Evolutionary conservation across 2,888 invertebrate genomes (phyloP), one percentile per base, ranked within the genome.

Genomic region (Acanthosepion lycidas): DNA sequence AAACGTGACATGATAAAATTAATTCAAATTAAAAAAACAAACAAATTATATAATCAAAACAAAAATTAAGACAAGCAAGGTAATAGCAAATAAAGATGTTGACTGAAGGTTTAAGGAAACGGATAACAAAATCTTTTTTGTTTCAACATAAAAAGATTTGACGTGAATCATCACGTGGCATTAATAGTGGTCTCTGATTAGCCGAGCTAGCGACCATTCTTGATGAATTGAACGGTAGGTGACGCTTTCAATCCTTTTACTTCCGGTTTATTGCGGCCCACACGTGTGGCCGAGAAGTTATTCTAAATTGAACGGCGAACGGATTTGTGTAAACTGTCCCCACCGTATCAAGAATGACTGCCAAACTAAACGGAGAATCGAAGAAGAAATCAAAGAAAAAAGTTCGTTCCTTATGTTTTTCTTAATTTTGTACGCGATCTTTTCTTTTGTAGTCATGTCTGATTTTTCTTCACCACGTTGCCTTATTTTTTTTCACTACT

Each of bases 361-460:
- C 93, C 8, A 93, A 93, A 93, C n/a, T 49, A n/a, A 93, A 49
- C 28, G 93, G 49, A 53, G 93, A 93, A 53, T 28, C 93, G 28
- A 93, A 93, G 42, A 49, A 93, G 51, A 93, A 93, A 49, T 53
- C 53, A 18, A 93, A 93, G 93, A 93, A 93, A 28, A 93, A 93
- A n/a, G 93, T 93, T 49, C 18, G 93, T 93, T 51, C 26, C n/a
- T 59, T 20, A 78, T 78, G 42, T 78, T 78, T n/a, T 6, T n/a
- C 20, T 92, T 49, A 48, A 48, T 53, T 93, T 49, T 93, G 23
- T 12, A 23, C 20, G 51, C 18, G 18, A 49, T 53, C 51, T n/a
- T 51, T 51, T 92, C 20, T 93, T 51, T 92, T 20, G 23, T 59
- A 59, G 23, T 23, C 20, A 59, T 59, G 59, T 59, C 59, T 5